Conservation (phyloP, 1,140 invertebrate species). For the Penaeus vannamei region DNA sequence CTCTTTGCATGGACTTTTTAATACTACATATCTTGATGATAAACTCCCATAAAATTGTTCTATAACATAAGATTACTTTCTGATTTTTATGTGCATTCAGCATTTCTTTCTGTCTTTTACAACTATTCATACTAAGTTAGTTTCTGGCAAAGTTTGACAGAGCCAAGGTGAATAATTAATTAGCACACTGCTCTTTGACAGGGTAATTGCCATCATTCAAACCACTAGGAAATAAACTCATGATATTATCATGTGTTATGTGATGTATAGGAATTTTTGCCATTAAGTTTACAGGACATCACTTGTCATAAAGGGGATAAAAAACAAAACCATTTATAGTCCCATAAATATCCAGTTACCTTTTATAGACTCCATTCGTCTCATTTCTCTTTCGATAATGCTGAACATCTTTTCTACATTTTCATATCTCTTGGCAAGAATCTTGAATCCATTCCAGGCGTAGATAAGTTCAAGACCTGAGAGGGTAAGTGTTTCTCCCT, state of each 20-base stretch:
- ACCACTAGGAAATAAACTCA: too few species aligned
- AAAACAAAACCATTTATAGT: background rate
- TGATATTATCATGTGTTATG: too few species aligned
- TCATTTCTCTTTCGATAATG: constrained; percentile 80
- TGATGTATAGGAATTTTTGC: background rate
- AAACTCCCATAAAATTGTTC: too few species aligned
- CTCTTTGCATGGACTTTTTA: background rate
- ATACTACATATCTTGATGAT: too few species aligned
- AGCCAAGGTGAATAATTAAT: too few species aligned
- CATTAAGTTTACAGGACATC: background rate
- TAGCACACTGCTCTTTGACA: background rate
- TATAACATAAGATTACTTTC: too few species aligned
- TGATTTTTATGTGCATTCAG: background rate
- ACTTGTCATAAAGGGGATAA: background rate
- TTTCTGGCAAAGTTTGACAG: too few species aligned
- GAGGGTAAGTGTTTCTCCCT: constrained; percentile 82
- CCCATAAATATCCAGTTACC: background rate
- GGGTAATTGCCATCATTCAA: too few species aligned
- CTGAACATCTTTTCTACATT: constrained; percentile 81
- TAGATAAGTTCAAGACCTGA: constrained; percentile 92
- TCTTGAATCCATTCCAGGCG: constrained; percentile 93
- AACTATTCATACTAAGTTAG: too few species aligned
- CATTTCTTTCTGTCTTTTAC: too few species aligned
- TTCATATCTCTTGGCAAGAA: constrained; percentile 82
- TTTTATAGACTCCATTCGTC: constrained; percentile 69